Evolutionary conservation across 53 echinoderm and acorn worm genomes (phyloP), one percentile per base, ranked within the genome.

Genomic region (Paracentrotus lividus): DNA sequence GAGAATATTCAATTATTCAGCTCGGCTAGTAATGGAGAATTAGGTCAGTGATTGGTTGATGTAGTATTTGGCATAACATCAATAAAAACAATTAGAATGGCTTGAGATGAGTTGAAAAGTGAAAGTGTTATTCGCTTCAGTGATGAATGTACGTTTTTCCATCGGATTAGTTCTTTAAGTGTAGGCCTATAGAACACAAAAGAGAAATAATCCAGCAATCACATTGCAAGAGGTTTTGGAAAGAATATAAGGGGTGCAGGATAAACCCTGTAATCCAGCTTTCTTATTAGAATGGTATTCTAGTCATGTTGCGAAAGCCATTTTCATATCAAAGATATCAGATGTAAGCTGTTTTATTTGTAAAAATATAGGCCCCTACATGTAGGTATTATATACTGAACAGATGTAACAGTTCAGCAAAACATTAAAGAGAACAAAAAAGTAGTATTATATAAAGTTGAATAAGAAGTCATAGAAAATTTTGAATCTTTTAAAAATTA

Each of bases 41-140:
- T 49, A 81, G 81, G 81, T 81, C 81, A 81, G 81, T 26, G 81
- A 81, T 81, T 81, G 12, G 81, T 47, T 44, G 81, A 81, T 81
- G 81, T 81, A 45, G 81, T 47, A 81, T 47, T 45, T 81, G 44
- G 81, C 81, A 81, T 49, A 81, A 81, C 81, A 81, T 81, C 42
- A 10, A 81, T 45, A 45, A 81, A 81, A 81, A 81, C 81, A 81
- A 81, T 81, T 81, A 81, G n/a, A 14, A n/a, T 81, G 45, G 23
- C n/a, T 24, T 81, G 44, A 27, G 45, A 44, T 45, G 55, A 34
- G 15, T 8, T 20, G 53, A 86, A 86, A 56, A 86, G 86, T 33
- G 55, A 86, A 86, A 56, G 86, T 38, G n/a, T 55, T 13, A 55
- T 55, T 86, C 1, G 53, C 86, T 33, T 56, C 38, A 86, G 1